A percentile compares a stretch with the other conserved stretches of the same genome.
phyloP scores from a whole-genome alignment of 53 echinoderm and acorn worm species.

The Paelopatides confundens region DNA sequence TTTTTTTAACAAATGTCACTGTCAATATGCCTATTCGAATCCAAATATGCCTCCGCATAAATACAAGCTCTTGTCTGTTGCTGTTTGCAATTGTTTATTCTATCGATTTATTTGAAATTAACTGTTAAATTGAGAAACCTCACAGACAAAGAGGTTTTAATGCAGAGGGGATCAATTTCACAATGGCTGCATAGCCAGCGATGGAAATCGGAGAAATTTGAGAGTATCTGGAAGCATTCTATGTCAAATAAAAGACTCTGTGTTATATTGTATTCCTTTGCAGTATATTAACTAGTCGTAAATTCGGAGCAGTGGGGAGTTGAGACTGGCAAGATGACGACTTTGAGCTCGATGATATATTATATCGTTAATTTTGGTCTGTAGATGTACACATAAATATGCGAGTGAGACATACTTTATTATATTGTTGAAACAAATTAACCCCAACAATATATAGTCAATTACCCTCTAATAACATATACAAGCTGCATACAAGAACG shows the following conservation, averaged over 20 bases:
- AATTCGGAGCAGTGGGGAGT: neutral
- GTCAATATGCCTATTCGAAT: neutral
- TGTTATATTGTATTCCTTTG: neutral
- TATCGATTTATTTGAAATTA: constrained; percentile 20
- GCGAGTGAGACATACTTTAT: no score
- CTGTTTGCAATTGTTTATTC: neutral
- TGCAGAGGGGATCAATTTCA: neutral
- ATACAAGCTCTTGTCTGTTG: neutral
- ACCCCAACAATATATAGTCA: no score
- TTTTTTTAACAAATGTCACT: no score
- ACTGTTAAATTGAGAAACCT: neutral
- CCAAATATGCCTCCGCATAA: neutral
- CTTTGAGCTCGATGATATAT: neutral
- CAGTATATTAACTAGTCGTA: neutral
- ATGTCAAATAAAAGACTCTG: no score
- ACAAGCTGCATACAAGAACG: no score
- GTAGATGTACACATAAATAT: no score
- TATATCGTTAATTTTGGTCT: no score
- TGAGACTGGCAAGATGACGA: neutral
- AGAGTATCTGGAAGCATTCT: no score
- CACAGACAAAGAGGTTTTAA: neutral
- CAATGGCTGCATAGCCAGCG: no score
- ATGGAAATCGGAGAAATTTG: no score
- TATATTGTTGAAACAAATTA: no score
- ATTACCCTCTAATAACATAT: no score